Evolutionary conservation across 2,888 invertebrate genomes (phyloP).

Genomic region (Pegoplata infirma): DNA sequence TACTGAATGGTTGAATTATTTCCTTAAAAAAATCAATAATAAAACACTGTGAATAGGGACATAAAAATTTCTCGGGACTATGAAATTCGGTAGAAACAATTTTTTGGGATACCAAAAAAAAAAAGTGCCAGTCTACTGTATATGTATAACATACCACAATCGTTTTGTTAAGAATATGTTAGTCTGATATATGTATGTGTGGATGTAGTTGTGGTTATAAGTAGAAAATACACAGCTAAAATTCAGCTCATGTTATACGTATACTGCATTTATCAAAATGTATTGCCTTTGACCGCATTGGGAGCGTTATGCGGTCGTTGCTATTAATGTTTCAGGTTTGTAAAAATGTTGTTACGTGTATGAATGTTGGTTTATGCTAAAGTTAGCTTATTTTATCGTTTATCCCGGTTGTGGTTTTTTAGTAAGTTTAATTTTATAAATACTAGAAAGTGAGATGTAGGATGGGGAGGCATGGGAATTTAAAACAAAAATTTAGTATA

Average conservation of each 20-base stretch:
- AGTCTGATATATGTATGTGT: conserved; percentile 12
- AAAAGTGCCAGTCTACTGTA: no score
- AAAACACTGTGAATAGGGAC: no score
- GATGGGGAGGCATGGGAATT: neutral
- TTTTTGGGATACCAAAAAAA: no score
- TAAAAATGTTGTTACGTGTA: neutral
- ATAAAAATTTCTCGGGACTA: no score
- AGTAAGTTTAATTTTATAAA: neutral
- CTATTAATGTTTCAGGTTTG: no score
- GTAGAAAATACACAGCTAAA: neutral
- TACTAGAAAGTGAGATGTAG: neutral
- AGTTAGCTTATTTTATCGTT: neutral
- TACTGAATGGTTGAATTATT: no score
- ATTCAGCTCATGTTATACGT: conserved; percentile 20
- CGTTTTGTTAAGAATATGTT: conserved; percentile 17
- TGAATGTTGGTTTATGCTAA: no score
- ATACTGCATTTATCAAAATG: conserved; percentile 40
- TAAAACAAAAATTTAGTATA: neutral
- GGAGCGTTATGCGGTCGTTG: neutral
- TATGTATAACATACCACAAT: conserved; percentile 12
- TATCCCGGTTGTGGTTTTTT: neutral
- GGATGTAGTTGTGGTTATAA: neutral
- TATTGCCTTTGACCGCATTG: conserved; percentile 41
- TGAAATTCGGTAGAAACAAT: no score
- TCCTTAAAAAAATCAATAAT: no score